Percentiles rank a stretch among this genome's conserved stretches.
phyloP scores from a whole-genome alignment of 2,113 vertebrate genomes.

The Acrocephalus arundinaceus region DNA sequence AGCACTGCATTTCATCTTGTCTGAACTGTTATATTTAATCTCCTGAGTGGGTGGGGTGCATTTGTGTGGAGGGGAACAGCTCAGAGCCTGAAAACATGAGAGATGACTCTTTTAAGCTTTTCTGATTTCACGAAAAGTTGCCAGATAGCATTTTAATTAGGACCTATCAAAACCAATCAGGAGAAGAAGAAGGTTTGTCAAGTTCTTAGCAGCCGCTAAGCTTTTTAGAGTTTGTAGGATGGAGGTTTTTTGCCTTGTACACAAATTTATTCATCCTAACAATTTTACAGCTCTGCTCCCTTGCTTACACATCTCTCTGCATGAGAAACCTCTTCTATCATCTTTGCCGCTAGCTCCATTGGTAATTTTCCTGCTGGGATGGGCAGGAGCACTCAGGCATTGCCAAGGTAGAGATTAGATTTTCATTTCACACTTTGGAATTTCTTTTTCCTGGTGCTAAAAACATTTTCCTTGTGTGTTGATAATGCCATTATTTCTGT shows the following conservation, averaged over 20 bases:
- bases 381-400: slow-evolving; percentile 36
- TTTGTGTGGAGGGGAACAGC: neutral
- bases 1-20: slow-evolving; percentile 56
- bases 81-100: slow-evolving; percentile 44
- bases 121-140: slow-evolving; percentile 23
- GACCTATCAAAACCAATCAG: slow-evolving; percentile 50
- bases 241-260: neutral
- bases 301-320: slow-evolving; percentile 59
- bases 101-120: slow-evolving; percentile 55
- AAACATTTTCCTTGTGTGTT: neutral
- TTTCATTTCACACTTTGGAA: slow-evolving; percentile 6
- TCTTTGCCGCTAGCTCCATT: slow-evolving; percentile 9
- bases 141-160: slow-evolving; percentile 58
- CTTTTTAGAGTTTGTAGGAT: neutral
- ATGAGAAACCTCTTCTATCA: slow-evolving; percentile 63
- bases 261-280: slow-evolving; percentile 49
- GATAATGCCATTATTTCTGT: slow-evolving; percentile 1
- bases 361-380: slow-evolving; percentile 59
- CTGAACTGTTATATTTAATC: slow-evolving; percentile 38
- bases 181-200: slow-evolving; percentile 23
- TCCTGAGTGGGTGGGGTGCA: slow-evolving; percentile 3
- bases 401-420: slow-evolving; percentile 43
- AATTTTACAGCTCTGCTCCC: slow-evolving; percentile 40
- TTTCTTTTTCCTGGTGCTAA: neutral
- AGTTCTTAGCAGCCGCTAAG: neutral